Base-by-base conservation (phyloP, 2,113 vertebrate genomes). In the Echinops telfairi region DNA sequence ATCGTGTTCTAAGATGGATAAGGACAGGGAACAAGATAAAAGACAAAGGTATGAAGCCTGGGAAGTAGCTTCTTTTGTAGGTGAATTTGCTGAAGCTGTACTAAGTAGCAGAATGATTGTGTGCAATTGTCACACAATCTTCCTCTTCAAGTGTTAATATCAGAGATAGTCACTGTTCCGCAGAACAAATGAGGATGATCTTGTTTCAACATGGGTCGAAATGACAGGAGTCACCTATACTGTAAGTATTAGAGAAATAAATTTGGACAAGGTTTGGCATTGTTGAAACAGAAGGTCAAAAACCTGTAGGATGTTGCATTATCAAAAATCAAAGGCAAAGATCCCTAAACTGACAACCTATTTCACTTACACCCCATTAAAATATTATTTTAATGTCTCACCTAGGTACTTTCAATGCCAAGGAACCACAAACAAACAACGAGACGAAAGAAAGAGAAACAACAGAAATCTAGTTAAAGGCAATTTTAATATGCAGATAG, bases 131-230 rank as follows among this genome's bases (percentile, higher is more conserved):
- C 25, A 85, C 17, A 38, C 80, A 95, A 90, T 79, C 25, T 82
- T 91, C 9, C 12, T 95, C 36, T 93, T 90, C 73, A 94, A 96
- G 86, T 81, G 88, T 81, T 87, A 87, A 89, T 78, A 81, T 93
- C 93, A 84, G 64, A 83, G 31, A 53, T 1, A 90, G 64, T 81
- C 87, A 85, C 68, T 85, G 11, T 27, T 75, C 10, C n/a, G 7
- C 4, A 94, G 77, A 83, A 62, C 58, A 81, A 92, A 79, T 27
- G 86, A 89, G 31, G n/a, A 83, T 82, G n/a, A 83, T 82, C 73
- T 89, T 96, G 20, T 90, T 95, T 86, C 83, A 79, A 86, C 33
- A 43, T 58, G 57, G 25, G 15, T 92, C n/a, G 81, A 62, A 85
- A 84, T n/a, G 23, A 36, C 57, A 91, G 58, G 66, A 40, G 22